A percentile compares a stretch with the other conserved stretches of the same genome.
phyloP scores from a whole-genome alignment of 1,140 invertebrate genomes.

The Notospermus geniculatus region DNA sequence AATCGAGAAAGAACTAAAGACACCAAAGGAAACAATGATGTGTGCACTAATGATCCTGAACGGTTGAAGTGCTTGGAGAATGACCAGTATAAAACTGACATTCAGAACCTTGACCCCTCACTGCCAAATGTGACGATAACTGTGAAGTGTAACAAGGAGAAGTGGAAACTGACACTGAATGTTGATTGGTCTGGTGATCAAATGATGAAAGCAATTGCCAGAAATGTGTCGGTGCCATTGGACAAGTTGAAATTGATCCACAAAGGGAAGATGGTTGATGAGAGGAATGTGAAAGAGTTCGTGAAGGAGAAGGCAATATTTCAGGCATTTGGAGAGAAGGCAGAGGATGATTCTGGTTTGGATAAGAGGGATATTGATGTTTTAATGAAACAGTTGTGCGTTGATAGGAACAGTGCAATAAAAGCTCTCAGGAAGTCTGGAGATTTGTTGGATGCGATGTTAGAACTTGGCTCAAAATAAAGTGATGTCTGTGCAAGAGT shows the following conservation, averaged over 20 bases:
- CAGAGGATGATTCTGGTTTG: constrained; percentile 32
- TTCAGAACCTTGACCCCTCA: constrained; percentile 23
- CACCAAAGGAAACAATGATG: neutral
- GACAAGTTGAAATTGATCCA: constrained; percentile 40
- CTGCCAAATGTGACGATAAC: constrained; percentile 24
- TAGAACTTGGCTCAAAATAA: constrained; percentile 35
- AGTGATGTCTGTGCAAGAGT: too few species aligned
- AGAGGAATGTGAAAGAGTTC: constrained; percentile 24
- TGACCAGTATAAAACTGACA: constrained; percentile 24
- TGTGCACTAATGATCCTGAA: neutral
- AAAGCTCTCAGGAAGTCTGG: constrained; percentile 55
- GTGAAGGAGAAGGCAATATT: constrained; percentile 34
- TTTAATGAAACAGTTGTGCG: constrained; percentile 36
- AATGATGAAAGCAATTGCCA: constrained; percentile 30
- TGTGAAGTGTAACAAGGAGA: constrained; percentile 40
- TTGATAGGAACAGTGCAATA: constrained; percentile 39
- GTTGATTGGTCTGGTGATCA: constrained; percentile 29
- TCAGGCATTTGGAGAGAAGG: constrained; percentile 39
- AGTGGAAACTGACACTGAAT: constrained; percentile 32
- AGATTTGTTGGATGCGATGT: constrained; percentile 58
- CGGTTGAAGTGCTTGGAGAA: constrained; percentile 23
- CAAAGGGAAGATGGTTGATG: constrained; percentile 36
- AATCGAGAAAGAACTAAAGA: neutral
- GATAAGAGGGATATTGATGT: constrained; percentile 36
- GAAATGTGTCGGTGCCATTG: constrained; percentile 26